Evolutionary conservation across 2,888 invertebrate genomes (phyloP).

Genomic region (Leptinotarsa tumamoca): DNA sequence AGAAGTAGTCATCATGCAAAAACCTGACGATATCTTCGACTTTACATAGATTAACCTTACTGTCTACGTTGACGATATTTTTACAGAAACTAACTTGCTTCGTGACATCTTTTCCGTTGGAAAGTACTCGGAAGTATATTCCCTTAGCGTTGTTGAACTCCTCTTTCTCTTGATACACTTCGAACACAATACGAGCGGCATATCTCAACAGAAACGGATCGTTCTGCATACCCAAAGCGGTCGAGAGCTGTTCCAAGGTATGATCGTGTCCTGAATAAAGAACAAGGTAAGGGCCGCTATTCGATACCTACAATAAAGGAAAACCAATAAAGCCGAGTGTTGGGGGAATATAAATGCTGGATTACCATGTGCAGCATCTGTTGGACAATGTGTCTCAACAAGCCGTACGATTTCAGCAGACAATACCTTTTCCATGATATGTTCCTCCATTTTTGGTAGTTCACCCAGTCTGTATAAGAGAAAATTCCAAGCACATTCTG

Average conservation of each 20-base stretch:
- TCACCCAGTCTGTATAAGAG: constrained; percentile 87
- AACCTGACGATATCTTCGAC: constrained; percentile 90
- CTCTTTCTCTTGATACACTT: constrained; percentile 81
- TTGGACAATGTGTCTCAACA: constrained; percentile 84
- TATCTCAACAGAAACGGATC: constrained; percentile 79
- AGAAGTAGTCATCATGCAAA: constrained; percentile 88
- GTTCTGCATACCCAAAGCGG: constrained; percentile 80
- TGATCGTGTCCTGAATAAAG: constrained; percentile 88
- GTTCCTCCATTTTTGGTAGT: constrained; percentile 71
- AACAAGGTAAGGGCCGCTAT: constrained; percentile 62
- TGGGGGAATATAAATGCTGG: not conserved
- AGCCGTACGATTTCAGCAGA: constrained; percentile 82
- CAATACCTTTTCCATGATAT: constrained; percentile 75
- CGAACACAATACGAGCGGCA: constrained; percentile 88
- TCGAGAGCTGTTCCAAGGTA: constrained; percentile 85
- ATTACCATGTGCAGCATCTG: constrained; percentile 83
- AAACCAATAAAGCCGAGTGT: not conserved
- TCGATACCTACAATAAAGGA: constrained; percentile 57
- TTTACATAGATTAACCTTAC: constrained; percentile 77
- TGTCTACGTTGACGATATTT: constrained; percentile 69
- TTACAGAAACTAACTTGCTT: constrained; percentile 84
- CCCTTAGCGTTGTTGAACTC: constrained; percentile 68
- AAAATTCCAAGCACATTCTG: constrained; percentile 83
- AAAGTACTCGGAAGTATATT: constrained; percentile 85
- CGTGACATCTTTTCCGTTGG: constrained; percentile 90